Conservation (phyloP, 1,140 invertebrate genomes). For the Adelges cooleyi region DNA sequence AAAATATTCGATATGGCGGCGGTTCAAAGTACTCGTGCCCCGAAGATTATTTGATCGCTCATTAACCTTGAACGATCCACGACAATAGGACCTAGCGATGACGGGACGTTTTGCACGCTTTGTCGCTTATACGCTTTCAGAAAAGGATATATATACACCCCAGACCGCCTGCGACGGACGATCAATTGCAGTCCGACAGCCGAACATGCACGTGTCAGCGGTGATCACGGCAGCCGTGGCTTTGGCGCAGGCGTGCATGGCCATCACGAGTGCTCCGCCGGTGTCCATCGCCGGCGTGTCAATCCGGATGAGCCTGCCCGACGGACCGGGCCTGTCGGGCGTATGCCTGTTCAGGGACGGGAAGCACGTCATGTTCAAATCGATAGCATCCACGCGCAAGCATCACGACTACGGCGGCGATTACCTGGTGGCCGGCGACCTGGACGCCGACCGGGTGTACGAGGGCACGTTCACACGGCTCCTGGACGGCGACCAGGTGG, state of each 20-base stretch:
- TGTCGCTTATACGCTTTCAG: too few relatives aligned
- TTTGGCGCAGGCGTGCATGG: background rate
- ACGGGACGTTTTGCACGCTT: background rate
- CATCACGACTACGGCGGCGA: background rate
- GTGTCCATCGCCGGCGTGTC: slow-evolving; percentile 22
- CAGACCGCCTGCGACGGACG: too few relatives aligned
- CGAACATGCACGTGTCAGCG: background rate
- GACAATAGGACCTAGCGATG: background rate
- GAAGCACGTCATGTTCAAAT: slow-evolving; percentile 9
- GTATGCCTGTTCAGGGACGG: slow-evolving; percentile 4
- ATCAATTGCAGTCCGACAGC: too few relatives aligned
- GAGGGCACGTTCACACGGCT: slow-evolving; percentile 11
- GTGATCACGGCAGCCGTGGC: background rate
- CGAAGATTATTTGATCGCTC: background rate
- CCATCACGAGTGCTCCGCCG: background rate
- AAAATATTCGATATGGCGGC: too few relatives aligned
- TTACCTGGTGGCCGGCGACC: slow-evolving; percentile 12
- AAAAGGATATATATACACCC: too few relatives aligned
- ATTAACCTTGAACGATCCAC: background rate
- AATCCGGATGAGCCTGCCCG: background rate
- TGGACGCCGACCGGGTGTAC: slow-evolving; percentile 13
- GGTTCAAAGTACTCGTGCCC: slow-evolving; percentile 2
- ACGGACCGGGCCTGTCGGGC: slow-evolving; percentile 1
- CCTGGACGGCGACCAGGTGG: slow-evolving; percentile 10
- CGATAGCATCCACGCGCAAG: slow-evolving; percentile 1